Evolutionary conservation across 2,888 invertebrate species (phyloP).

Genomic region (Mayetiola destructor): DNA sequence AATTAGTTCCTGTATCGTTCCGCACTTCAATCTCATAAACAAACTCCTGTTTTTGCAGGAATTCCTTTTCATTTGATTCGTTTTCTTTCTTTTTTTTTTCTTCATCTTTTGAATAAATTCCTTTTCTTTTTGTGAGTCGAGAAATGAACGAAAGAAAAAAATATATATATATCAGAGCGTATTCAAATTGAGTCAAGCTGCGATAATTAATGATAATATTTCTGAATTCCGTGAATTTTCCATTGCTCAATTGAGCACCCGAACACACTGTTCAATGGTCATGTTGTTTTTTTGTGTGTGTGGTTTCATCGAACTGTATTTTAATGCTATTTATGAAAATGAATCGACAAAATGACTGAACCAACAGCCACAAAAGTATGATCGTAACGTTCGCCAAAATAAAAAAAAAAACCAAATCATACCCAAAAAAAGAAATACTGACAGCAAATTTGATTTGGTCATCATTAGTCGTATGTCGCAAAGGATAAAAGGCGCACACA

Average conservation of each 20-base stretch:
- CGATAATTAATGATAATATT: slow-evolving; percentile 5
- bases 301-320: not conserved
- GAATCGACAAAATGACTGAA: not conserved
- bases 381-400: not conserved
- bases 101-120: too few species aligned
- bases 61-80: too few species aligned
- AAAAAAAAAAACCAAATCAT: not conserved
- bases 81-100: too few species aligned
- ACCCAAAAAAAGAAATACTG: not conserved
- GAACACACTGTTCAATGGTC: too few species aligned
- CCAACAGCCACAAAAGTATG: not conserved
- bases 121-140: too few species aligned
- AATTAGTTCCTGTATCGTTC: too few species aligned
- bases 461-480: not conserved
- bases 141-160: too few species aligned
- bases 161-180: too few species aligned
- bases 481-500: not conserved
- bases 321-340: not conserved
- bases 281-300: not conserved
- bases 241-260: too few species aligned
- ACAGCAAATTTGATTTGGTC: slow-evolving; percentile 11
- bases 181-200: slow-evolving; percentile 14
- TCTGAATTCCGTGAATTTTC: too few species aligned
- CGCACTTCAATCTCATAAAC: too few species aligned
- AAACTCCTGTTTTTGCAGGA: too few species aligned